Percentiles rank a stretch among this genome's conserved stretches.
phyloP scores from a whole-genome alignment of 2,113 vertebrate genomes.

The Sclerurus mexicanus region DNA sequence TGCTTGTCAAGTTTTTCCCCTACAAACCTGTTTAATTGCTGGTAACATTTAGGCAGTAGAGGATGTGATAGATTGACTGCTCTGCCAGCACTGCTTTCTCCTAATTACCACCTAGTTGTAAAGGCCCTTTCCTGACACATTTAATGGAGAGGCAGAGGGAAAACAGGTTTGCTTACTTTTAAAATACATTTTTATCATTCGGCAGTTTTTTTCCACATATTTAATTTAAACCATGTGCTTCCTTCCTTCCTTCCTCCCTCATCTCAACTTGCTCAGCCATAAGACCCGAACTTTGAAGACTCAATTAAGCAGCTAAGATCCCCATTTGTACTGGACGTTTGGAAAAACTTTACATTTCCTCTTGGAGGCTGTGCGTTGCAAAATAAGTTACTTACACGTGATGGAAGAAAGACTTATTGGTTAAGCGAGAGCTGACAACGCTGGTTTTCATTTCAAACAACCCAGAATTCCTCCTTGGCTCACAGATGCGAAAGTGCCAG shows the following conservation, averaged over 20 bases:
- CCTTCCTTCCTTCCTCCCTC: neutral
- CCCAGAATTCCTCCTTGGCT: neutral
- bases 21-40: conserved; percentile 37
- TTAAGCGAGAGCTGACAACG: neutral
- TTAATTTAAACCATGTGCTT: conserved; percentile 39
- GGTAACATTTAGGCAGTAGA: conserved; percentile 20
- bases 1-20: neutral
- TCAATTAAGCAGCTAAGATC: conserved; percentile 13
- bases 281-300: neutral
- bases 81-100: conserved; percentile 23
- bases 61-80: conserved; percentile 32
- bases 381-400: neutral
- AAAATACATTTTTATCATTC: conserved; percentile 51
- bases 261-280: neutral
- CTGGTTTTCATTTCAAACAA: neutral
- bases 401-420: neutral
- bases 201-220: neutral
- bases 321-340: neutral
- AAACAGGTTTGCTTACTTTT: conserved; percentile 44
- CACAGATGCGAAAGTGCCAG: neutral
- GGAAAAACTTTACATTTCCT: conserved; percentile 33
- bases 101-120: conserved; percentile 51
- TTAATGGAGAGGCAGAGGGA: conserved; percentile 41
- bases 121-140: conserved; percentile 52
- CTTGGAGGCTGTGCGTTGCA: neutral